Base-by-base conservation (phyloP, 2,888 invertebrate species). In the Plemyria rubiginata region DNA sequence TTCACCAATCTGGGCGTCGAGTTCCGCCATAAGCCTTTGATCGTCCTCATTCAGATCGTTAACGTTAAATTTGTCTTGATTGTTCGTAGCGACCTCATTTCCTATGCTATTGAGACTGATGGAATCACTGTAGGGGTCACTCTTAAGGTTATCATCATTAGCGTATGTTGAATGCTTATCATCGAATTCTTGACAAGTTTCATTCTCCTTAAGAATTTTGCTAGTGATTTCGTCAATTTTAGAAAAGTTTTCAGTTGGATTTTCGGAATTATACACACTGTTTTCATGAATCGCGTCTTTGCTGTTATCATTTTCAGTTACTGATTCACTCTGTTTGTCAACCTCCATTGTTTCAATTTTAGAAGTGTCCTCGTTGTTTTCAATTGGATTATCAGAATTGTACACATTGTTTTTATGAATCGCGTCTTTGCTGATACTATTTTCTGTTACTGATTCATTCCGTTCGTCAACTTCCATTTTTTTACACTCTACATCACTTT, bases 1-100 rank as follows among this genome's bases (percentile, higher is more conserved):
- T 36, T 56, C 62, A 0, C 40, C 79, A 0, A 79, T 76, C 12
- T 81, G 80, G 0, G 73, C 80, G 29, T 83, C 75, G 0, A 82
- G 36, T 0, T 71, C 82, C 0, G 72, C 79, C 80, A 81, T 81
- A 0, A 82, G 60, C 1, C 68, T 67, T 0, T 61, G 72, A 46
- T 84, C 84, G 1, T 82, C 81, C 4, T 78, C 71, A 40, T 79
- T 82, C 2, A 74, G 54, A 46, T 81, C 80, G 4, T 66, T 68
- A 0, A 66, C 61, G n/a, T 69, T 60, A n/a, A 68, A 71, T 45
- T 54, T 69, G 12, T 69, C 69, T 43, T 11, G 32, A 11, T 12
- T 52, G 0, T 59, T 40, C 11, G 52, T 28, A 5, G 43, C 45
- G 58, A 52, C 48, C 12, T 32, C 12, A 8, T 50, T 57, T 55